Conservation (phyloP, 2,888 invertebrate genomes). For the Suillia variegata region DNA sequence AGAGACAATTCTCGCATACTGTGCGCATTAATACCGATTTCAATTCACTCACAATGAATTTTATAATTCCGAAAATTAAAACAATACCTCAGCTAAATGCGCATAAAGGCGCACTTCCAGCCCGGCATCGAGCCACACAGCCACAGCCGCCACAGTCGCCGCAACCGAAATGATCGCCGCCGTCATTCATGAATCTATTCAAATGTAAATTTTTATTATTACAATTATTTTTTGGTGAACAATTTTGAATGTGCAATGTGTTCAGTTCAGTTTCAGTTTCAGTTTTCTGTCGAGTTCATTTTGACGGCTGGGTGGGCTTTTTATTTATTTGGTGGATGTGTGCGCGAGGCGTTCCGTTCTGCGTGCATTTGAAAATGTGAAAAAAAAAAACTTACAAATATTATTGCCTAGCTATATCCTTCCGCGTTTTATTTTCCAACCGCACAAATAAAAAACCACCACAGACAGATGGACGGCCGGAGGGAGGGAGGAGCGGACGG, state of each 20-base stretch:
- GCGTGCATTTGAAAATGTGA: neutral
- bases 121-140: too few relatives aligned
- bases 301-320: too few relatives aligned
- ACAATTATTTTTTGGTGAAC: too few relatives aligned
- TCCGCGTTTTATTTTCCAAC: constrained; percentile 49
- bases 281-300: neutral
- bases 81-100: constrained; percentile 36
- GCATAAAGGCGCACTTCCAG: constrained; percentile 46
- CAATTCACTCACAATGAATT: constrained; percentile 21
- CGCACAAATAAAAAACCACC: constrained; percentile 35
- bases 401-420: constrained; percentile 50
- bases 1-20: too few relatives aligned
- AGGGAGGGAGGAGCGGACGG: too few relatives aligned
- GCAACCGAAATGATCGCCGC: neutral
- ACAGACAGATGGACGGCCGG: too few relatives aligned
- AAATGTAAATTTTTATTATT: constrained; percentile 53
- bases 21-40: constrained; percentile 6
- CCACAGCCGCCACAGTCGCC: constrained; percentile 8
- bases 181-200: constrained; percentile 37
- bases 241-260: constrained; percentile 34
- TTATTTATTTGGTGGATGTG: neutral
- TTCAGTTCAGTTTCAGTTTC: constrained; percentile 16
- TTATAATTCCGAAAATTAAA: constrained; percentile 17
- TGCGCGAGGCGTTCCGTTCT: neutral
- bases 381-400: too few relatives aligned